Evolutionary conservation across 1,140 invertebrate species (phyloP), one percentile per base, ranked within the genome.

Genomic region (Psix sp.): DNA sequence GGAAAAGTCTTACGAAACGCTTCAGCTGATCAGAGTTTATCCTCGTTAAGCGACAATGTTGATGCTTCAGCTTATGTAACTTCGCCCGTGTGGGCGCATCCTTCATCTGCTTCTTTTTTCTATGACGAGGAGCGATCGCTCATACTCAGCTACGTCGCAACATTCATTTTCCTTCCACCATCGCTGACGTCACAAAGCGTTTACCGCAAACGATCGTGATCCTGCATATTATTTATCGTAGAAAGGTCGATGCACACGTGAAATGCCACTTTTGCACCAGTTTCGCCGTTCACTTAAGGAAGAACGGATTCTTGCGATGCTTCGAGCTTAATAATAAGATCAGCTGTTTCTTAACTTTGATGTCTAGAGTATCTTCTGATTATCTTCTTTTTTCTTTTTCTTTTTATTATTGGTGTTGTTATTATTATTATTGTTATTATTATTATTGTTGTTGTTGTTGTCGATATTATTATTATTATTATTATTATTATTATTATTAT

Each of bases 61-160:
- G 65, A 39, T 24, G 20, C 52, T 52, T 77, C 52, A 54, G 40
- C 18, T 81, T 77, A 76, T 59, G 73, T 74, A 79, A 81, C 52
- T 36, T 46, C 13, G 29, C 17, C 72, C 42, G 70, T 54, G 73
- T 74, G 51, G 70, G 63, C 67, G 46, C 59, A 51, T 80, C 74
- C 35, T 66, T 35, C 33, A 35, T 35, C 63, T 67, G 74, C 49
- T 45, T 74, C 35, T 29, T 68, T 33, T 54, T 39, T 24, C 16
- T 54, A 15, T 15, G 5, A 15, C n/a, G 4, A 29, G 14, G 31
- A 46, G 20, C 10, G 14, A n/a, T 29, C 17, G 21, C n/a, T 54
- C 56, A 54, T 38, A 54, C 51, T 63, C 40, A 73, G 48, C 57
- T 52, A 65, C 21, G 52, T 39, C 40, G 65, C 35, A 45, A 31